Conservation (phyloP, 2,888 invertebrate species). For the Andrena praecox region DNA sequence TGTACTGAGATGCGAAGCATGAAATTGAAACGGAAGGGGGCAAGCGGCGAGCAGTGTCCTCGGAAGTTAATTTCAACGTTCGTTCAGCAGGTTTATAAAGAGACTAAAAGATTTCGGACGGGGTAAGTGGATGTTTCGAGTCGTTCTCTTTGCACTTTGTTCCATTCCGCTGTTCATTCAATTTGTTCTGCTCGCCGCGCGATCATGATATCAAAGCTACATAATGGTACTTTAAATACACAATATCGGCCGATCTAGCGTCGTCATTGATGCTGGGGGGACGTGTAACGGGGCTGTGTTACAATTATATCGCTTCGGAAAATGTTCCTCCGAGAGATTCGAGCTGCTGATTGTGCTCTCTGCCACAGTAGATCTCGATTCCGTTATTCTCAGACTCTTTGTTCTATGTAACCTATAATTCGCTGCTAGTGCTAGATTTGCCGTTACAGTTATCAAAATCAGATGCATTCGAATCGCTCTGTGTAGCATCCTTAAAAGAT, state of each 20-base stretch:
- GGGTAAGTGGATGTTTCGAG: not conserved
- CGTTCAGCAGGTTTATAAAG: not conserved
- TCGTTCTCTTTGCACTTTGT: not conserved
- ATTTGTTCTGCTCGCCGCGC: conserved; percentile 24
- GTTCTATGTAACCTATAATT: not conserved
- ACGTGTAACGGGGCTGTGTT: conserved; percentile 10
- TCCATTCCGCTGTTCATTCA: not conserved
- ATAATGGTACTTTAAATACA: not conserved
- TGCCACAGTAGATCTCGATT: too few relatives aligned
- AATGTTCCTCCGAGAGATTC: not conserved
- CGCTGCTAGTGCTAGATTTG: too few relatives aligned
- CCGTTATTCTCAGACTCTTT: conserved; percentile 1
- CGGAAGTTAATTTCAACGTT: not conserved
- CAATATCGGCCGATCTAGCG: conserved; percentile 8
- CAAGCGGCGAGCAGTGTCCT: too few relatives aligned
- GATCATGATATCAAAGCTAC: not conserved
- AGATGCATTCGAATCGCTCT: too few relatives aligned
- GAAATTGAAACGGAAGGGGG: too few relatives aligned
- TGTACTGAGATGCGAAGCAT: too few relatives aligned
- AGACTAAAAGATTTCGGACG: not conserved
- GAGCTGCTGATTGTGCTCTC: not conserved
- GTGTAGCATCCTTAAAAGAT: too few relatives aligned
- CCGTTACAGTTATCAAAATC: too few relatives aligned
- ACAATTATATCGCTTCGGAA: conserved; percentile 18
- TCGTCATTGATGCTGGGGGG: not conserved